These are phyloP conservation scores for Sardina pilchardus DNA, from an alignment of 2,113 vertebrate genomes.

Conservation along the genomic window DNA sequence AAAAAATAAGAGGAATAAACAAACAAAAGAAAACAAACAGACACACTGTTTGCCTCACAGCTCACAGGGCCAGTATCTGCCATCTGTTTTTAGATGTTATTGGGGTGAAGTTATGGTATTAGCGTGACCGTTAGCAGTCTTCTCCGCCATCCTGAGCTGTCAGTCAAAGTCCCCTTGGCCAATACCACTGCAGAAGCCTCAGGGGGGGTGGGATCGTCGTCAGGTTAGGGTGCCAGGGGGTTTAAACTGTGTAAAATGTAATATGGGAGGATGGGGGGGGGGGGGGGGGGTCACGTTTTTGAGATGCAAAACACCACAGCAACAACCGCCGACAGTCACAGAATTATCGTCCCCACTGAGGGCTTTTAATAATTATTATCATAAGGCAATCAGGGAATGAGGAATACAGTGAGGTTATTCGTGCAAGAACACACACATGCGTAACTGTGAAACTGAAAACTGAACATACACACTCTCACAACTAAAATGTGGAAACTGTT, in stretches of 20 bases:
- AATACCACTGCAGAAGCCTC: conserved; percentile 67
- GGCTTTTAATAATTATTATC: conserved; percentile 43
- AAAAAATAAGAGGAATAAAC: conserved; percentile 44
- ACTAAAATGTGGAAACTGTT: background rate
- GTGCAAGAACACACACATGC: conserved; percentile 15
- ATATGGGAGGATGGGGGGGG: conserved; percentile 64
- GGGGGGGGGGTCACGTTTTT: conserved; percentile 66
- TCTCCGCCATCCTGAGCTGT: conserved; percentile 68
- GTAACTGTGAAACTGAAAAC: background rate
- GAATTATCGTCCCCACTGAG: conserved; percentile 26
- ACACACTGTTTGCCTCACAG: conserved; percentile 25
- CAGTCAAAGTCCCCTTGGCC: conserved; percentile 68
- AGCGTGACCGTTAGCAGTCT: conserved; percentile 57
- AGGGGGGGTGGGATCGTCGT: conserved; percentile 49
- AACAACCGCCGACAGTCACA: conserved; percentile 43
- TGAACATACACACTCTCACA: conserved; percentile 6
- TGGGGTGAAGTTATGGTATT: conserved; percentile 52
- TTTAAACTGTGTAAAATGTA: conserved; percentile 75
- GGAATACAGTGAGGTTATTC: background rate
- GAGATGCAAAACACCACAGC: conserved; percentile 60
- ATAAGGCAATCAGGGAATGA: conserved; percentile 40
- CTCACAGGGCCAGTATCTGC: conserved; percentile 38
- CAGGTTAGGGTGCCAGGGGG: conserved; percentile 66
- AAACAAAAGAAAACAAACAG: conserved; percentile 38
- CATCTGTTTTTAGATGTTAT: conserved; percentile 54